These are phyloP conservation scores for Fissipunctia ypsillon DNA, from an alignment of 2,888 invertebrate genomes.

Conservation along the genomic window DNA sequence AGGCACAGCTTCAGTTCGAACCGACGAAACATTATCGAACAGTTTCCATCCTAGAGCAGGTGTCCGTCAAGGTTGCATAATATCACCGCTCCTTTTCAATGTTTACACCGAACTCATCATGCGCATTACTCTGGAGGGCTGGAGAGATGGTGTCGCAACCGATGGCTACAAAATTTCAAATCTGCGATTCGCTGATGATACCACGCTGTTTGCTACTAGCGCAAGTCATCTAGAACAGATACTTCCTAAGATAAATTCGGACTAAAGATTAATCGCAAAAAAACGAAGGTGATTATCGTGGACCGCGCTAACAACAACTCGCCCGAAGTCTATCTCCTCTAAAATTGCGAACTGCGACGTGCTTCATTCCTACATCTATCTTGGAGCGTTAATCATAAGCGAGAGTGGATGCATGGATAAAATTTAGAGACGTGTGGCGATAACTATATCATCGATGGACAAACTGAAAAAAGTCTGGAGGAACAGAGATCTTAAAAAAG, in stretches of 20 bases:
- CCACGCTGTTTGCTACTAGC: neutral
- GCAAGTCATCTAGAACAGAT: too few relatives aligned
- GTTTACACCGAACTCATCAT: neutral
- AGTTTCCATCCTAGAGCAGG: too few relatives aligned
- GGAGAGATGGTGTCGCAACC: neutral
- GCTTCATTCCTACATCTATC: too few relatives aligned
- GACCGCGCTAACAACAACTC: too few relatives aligned
- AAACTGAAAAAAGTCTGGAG: too few relatives aligned
- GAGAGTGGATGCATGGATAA: too few relatives aligned
- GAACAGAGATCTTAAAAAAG: too few relatives aligned
- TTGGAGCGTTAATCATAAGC: neutral
- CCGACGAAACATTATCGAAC: neutral
- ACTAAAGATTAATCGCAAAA: neutral
- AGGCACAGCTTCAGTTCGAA: neutral
- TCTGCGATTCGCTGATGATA: neutral
- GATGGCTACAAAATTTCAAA: neutral
- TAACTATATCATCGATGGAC: too few relatives aligned
- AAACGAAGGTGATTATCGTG: neutral
- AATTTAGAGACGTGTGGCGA: too few relatives aligned
- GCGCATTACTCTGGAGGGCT: neutral
- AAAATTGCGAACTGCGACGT: too few relatives aligned
- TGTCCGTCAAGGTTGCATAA: neutral
- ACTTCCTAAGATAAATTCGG: too few relatives aligned
- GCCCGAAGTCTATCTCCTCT: too few relatives aligned
- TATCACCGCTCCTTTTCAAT: neutral